Evolutionary conservation across 2,888 invertebrate genomes (phyloP).

Genomic region (Dascillus cervinus): DNA sequence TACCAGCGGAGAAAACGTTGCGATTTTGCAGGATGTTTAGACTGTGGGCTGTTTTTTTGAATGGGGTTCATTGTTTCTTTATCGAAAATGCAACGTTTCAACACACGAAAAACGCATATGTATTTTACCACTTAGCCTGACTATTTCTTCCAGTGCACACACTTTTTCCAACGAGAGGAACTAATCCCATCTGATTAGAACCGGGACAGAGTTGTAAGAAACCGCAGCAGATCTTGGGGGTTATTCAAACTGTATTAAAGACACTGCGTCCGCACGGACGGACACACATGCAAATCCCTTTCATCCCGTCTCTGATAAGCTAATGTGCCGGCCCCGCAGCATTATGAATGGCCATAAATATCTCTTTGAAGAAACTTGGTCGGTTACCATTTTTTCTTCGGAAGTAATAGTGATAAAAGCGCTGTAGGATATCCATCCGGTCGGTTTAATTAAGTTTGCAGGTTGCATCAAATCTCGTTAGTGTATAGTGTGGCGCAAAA

Average conservation of each 20-base stretch:
- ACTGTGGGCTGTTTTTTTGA: too few relatives aligned
- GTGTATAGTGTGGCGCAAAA: constrained; percentile 25
- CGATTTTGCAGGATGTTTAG: too few relatives aligned
- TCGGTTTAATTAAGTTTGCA: constrained; percentile 32
- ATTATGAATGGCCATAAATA: constrained; percentile 24
- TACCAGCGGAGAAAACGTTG: too few relatives aligned
- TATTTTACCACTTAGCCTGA: too few relatives aligned
- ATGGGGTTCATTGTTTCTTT: too few relatives aligned
- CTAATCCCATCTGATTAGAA: constrained; percentile 10
- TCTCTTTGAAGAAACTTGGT: constrained; percentile 21
- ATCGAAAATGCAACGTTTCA: too few relatives aligned
- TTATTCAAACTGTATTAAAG: constrained; percentile 20
- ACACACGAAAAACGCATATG: too few relatives aligned
- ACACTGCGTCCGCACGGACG: constrained; percentile 19
- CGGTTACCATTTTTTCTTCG: too few relatives aligned
- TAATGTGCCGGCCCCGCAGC: constrained; percentile 23
- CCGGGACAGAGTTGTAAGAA: constrained; percentile 22
- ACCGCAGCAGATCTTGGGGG: constrained; percentile 20
- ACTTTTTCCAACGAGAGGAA: too few relatives aligned
- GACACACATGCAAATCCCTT: constrained; percentile 26
- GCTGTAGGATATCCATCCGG: constrained; percentile 13
- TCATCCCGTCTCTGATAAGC: constrained; percentile 23
- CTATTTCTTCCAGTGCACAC: too few relatives aligned
- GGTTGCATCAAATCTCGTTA: constrained; percentile 32
- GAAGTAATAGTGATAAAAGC: too few relatives aligned